phyloP scores from a whole-genome alignment of 2,888 invertebrate species.

The Polymixis flavicincta region DNA sequence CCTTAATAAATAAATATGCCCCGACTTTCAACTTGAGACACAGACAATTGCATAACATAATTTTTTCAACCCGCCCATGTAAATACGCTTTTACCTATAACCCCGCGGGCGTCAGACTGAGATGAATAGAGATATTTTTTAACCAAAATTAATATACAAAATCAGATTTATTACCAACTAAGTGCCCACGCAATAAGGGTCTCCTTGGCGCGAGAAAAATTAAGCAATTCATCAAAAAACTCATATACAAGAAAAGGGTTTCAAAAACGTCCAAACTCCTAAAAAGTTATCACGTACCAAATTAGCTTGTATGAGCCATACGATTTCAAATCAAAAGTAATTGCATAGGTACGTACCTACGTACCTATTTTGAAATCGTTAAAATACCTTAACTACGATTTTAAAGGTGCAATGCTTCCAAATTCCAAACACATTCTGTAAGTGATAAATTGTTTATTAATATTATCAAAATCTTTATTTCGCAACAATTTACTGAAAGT shows the following conservation, averaged over 20 bases:
- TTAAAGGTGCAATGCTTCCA: neutral
- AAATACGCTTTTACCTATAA: neutral
- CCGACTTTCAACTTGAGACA: neutral
- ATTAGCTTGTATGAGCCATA: neutral
- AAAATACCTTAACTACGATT: neutral
- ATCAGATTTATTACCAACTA: slow-evolving; percentile 39
- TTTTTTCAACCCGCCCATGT: neutral
- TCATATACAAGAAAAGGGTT: slow-evolving; percentile 36
- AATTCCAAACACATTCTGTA: neutral
- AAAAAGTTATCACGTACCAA: slow-evolving; percentile 8
- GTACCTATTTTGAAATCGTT: neutral
- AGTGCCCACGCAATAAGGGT: slow-evolving; percentile 16
- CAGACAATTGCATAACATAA: neutral
- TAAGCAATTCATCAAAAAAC: slow-evolving; percentile 44
- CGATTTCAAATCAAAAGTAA: neutral
- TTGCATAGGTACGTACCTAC: neutral
- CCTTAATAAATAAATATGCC: neutral
- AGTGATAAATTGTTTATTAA: neutral
- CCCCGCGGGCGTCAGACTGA: neutral
- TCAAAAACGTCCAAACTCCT: slow-evolving; percentile 23
- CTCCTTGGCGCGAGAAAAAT: slow-evolving; percentile 26
- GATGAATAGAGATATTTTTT: slow-evolving; percentile 17
- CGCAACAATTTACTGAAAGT: neutral
- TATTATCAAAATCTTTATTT: neutral
- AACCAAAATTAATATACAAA: slow-evolving; percentile 34